Evolutionary conservation across 2,113 vertebrate genomes (phyloP), one percentile per base, ranked within the genome.

Genomic region (Spheniscus mendiculus): DNA sequence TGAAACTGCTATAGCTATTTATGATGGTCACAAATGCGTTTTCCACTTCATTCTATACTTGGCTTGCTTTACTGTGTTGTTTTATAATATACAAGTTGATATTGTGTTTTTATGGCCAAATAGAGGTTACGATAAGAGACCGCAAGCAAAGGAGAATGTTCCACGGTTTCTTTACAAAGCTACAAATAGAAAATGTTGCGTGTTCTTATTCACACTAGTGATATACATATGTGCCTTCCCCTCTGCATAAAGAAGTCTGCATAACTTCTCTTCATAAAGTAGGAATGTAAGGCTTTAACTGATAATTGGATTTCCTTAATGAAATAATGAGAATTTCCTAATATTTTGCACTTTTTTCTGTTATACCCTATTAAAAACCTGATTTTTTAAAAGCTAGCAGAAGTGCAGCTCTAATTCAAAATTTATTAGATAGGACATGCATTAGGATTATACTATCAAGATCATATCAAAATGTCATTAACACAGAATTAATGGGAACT

Each of bases 391-490:
- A 95, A 93, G 62, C 36, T 30, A 42, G 34, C 42, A 45, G 42
- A 70, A 73, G 7, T 61, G 27, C 62, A 62, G 55, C 18, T 83
- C n/a, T 83, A 76, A 74, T 83, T 90, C 65, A 78, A 82, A 83
- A 66, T 34, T 40, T 77, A 85, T 93, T 87, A 77, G 49, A 56
- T 89, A 62, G 49, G 56, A 70, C 52, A 88, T 63, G 34, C 61
- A 71, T 59, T 90, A 36, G 14, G 62, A 59, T 81, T 92, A 58
- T 69, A 29, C 50, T 87, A 92, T 70, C 71, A 80, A 87, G 50
- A 81, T 81, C 21, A 29, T 65, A 95, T 91, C 44, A 78, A 91
- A 83, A 36, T 84, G 63, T 87, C 78, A 94, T 92, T 91, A 91
- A 89, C 90, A 90, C 90, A 90, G 32, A 91, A 87, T 72, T 88